Evolutionary conservation across 2,888 invertebrate species (phyloP).

Genomic region (Drosophila paracracens): DNA sequence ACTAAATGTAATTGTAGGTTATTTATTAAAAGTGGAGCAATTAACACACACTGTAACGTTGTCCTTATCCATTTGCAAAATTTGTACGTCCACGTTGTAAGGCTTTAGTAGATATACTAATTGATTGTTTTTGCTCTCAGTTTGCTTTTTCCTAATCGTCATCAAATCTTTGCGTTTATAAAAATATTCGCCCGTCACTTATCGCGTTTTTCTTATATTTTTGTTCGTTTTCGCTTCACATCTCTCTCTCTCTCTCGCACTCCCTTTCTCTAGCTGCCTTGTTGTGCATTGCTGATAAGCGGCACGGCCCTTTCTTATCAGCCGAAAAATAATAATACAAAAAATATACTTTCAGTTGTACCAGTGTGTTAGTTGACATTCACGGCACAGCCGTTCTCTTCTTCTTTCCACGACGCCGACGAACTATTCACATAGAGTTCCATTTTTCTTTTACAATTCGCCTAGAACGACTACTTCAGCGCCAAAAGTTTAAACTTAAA

Average conservation of each 20-base stretch:
- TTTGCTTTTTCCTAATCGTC: slow-evolving; percentile 30
- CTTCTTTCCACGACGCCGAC: slow-evolving; percentile 16
- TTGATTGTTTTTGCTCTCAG: slow-evolving; percentile 56
- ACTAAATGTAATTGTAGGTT: slow-evolving; percentile 12
- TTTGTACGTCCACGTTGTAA: slow-evolving; percentile 57
- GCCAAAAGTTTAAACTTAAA: slow-evolving; percentile 7
- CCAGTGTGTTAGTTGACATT: slow-evolving; percentile 22
- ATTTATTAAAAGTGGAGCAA: slow-evolving; percentile 25
- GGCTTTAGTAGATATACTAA: slow-evolving; percentile 60
- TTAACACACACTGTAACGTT: slow-evolving; percentile 24
- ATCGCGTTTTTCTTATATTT: slow-evolving; percentile 73
- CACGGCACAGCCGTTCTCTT: slow-evolving; percentile 15
- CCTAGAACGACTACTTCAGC: slow-evolving; percentile 13
- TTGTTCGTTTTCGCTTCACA: slow-evolving; percentile 63
- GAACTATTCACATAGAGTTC: slow-evolving; percentile 1
- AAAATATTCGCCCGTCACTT: slow-evolving; percentile 54
- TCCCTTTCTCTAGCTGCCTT: slow-evolving; percentile 48
- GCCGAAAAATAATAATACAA: slow-evolving; percentile 51
- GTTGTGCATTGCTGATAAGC: slow-evolving; percentile 78
- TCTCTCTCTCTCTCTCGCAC: slow-evolving; percentile 58
- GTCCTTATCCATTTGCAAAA: slow-evolving; percentile 37
- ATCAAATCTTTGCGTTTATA: slow-evolving; percentile 42
- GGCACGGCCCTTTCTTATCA: slow-evolving; percentile 68
- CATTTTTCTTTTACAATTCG: slow-evolving; percentile 8
- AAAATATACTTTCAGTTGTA: slow-evolving; percentile 37